A percentile compares a stretch with the other conserved stretches of the same genome.
These are phyloP conservation scores for Empis stercorea DNA, from an alignment of 2,888 invertebrate genomes.

Conservation along the genomic window DNA sequence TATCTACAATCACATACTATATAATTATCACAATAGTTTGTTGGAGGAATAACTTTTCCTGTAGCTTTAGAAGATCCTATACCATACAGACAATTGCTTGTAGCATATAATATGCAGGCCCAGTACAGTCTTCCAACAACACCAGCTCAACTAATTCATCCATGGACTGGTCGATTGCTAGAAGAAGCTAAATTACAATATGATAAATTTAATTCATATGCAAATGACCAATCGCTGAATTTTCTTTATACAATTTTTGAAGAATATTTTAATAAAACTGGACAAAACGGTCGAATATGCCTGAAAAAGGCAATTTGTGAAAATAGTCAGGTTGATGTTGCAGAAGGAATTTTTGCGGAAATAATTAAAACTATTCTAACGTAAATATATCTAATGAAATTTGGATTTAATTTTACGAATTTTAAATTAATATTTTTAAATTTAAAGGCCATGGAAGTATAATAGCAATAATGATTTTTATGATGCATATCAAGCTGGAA, in stretches of 20 bases:
- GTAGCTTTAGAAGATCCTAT: background rate
- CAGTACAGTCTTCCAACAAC: background rate
- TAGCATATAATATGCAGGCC: background rate
- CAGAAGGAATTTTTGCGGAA: constrained; percentile 5
- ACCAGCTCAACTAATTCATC: background rate
- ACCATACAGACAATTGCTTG: background rate
- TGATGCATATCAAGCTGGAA: constrained; percentile 50
- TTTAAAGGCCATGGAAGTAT: constrained; percentile 23
- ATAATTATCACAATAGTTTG: too few species aligned
- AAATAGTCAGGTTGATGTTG: background rate
- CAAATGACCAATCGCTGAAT: background rate
- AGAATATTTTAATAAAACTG: background rate
- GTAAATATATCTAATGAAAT: background rate
- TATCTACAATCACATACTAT: too few species aligned
- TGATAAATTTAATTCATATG: background rate
- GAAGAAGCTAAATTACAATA: background rate
- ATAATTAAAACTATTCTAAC: constrained; percentile 6
- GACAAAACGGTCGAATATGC: constrained; percentile 4
- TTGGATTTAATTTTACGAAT: background rate
- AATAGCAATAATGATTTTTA: constrained; percentile 42
- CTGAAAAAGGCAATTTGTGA: constrained; percentile 5
- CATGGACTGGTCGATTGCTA: background rate
- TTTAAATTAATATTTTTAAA: background rate
- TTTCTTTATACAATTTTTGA: constrained; percentile 3
- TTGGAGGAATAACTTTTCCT: background rate